Evolutionary conservation across 2,113 vertebrate species (phyloP).

Genomic region (Cavia porcellus): DNA sequence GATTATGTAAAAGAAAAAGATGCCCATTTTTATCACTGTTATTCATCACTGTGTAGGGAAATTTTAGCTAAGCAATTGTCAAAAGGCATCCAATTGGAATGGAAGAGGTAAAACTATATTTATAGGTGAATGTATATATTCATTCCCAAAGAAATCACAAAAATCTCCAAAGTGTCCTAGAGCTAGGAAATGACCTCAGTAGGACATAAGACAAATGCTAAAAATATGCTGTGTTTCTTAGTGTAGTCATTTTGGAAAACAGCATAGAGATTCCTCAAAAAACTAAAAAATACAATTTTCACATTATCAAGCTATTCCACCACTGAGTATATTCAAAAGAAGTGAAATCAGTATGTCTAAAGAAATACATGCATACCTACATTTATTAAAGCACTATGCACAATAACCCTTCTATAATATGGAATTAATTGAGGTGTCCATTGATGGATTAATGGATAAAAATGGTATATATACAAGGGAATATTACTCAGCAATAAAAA

Average conservation of each 20-base stretch:
- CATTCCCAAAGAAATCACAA: neutral
- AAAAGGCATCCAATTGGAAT: neutral
- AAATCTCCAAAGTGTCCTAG: neutral
- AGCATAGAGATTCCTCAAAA: neutral
- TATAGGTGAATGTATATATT: neutral
- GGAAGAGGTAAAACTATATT: neutral
- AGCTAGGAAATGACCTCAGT: neutral
- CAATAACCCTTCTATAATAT: neutral
- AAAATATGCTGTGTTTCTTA: neutral
- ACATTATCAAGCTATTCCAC: neutral
- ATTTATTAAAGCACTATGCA: neutral
- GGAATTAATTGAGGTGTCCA: neutral
- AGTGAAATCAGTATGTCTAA: neutral
- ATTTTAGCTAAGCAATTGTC: neutral
- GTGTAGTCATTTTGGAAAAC: neutral
- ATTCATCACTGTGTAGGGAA: neutral
- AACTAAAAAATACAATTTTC: neutral
- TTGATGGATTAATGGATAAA: neutral
- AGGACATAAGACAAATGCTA: neutral
- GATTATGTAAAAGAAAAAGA: neutral
- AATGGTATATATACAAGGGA: neutral
- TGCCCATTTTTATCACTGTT: neutral
- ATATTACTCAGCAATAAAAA: neutral
- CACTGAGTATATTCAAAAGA: neutral
- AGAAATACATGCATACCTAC: neutral